phyloP scores from a whole-genome alignment of 2,797 vertebrate genomes.

The Pangasius djambal region DNA sequence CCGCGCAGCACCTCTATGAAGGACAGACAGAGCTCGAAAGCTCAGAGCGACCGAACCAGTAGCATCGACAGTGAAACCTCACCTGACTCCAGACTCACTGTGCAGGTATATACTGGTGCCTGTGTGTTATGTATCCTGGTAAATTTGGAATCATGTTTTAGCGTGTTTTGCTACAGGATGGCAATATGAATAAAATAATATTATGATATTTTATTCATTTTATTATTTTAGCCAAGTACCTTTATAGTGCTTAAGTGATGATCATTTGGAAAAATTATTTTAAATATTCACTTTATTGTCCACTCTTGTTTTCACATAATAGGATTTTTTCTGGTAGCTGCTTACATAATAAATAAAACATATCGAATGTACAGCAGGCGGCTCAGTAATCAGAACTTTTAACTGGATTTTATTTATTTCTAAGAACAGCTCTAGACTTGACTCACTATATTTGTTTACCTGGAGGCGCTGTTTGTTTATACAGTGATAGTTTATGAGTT shows the following conservation, averaged over 20 bases:
- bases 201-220: background rate
- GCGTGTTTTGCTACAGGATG: background rate
- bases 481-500: background rate
- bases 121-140: background rate
- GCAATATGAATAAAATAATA: background rate
- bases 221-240: background rate
- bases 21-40: conserved; percentile 71
- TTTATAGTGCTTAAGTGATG: background rate
- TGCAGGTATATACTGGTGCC: conserved; percentile 58
- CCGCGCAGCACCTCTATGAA: conserved; percentile 67
- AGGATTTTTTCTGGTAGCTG: background rate
- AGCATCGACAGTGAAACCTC: conserved; percentile 73
- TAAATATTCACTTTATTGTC: background rate
- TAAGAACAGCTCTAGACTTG: background rate
- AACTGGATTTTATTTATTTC: background rate
- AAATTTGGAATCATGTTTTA: background rate
- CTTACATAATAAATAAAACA: background rate
- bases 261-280: background rate
- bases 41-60: conserved; percentile 68
- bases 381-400: background rate
- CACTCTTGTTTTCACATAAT: background rate
- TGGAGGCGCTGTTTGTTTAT: background rate
- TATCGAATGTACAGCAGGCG: background rate
- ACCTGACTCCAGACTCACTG: conserved; percentile 62
- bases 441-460: background rate